Evolutionary conservation across 2,113 vertebrate species (phyloP).

Genomic region (Heptranchias perlo): DNA sequence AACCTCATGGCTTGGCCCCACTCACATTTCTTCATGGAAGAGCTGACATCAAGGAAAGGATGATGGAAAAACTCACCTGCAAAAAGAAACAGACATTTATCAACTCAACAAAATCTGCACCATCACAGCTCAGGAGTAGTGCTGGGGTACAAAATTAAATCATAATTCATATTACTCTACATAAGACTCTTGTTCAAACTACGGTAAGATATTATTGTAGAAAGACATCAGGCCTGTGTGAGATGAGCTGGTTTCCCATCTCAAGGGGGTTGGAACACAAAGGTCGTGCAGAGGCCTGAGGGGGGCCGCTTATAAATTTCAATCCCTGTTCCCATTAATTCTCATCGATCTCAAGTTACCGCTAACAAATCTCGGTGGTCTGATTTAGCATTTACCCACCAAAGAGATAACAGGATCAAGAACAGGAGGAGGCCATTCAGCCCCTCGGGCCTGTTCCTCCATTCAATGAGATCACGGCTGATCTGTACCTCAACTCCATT

Average conservation of each 20-base stretch:
- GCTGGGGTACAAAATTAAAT: not conserved
- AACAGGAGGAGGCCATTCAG: too few relatives aligned
- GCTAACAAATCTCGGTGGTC: too few relatives aligned
- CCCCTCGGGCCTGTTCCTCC: too few relatives aligned
- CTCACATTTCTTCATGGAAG: conserved; percentile 83
- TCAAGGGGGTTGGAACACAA: not conserved
- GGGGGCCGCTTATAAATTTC: too few relatives aligned
- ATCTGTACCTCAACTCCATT: too few relatives aligned
- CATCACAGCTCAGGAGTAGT: not conserved
- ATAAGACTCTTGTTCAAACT: not conserved
- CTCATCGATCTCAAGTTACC: too few relatives aligned
- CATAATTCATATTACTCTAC: not conserved
- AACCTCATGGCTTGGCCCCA: conserved; percentile 34
- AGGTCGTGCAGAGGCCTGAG: not conserved
- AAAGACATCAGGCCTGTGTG: not conserved
- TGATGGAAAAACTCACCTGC: conserved; percentile 91
- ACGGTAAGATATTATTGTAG: not conserved
- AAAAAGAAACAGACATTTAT: conserved; percentile 21
- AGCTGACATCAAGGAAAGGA: conserved; percentile 76
- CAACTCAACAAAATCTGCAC: not conserved
- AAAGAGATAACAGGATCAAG: too few relatives aligned
- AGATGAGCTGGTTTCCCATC: not conserved
- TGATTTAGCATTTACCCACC: too few relatives aligned
- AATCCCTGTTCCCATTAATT: too few relatives aligned
- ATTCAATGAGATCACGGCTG: too few relatives aligned